A percentile compares a stretch with the other conserved stretches of the same genome.
Conservation (phyloP, 2,113 vertebrate species). For the Engystomops pustulosus region DNA sequence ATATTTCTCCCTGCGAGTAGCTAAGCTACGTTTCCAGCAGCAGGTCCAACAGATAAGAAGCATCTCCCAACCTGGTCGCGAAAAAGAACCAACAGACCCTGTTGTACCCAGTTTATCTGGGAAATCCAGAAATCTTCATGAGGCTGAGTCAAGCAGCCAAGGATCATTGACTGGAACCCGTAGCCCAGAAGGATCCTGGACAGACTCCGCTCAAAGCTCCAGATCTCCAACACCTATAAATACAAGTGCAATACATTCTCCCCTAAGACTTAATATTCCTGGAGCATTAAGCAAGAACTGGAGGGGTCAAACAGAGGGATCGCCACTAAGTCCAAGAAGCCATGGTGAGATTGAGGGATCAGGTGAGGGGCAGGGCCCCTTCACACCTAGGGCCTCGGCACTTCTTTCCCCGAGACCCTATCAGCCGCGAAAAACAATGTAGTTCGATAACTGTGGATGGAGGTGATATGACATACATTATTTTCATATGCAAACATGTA, state of each 20-base stretch:
- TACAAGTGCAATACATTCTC: conserved; percentile 47
- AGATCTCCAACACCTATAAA: conserved; percentile 68
- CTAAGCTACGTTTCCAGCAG: conserved; percentile 63
- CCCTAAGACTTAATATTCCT: not conserved
- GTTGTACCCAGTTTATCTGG: conserved; percentile 18
- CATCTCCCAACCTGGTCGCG: conserved; percentile 1
- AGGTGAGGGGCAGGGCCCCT: not conserved
- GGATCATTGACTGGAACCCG: not conserved
- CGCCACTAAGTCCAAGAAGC: not conserved
- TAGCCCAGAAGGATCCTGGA: not conserved
- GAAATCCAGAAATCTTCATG: not conserved
- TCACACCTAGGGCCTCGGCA: conserved; percentile 29
- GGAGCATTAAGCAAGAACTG: not conserved
- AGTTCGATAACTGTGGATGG: conserved; percentile 33
- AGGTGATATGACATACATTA: not conserved
- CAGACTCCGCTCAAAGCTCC: conserved; percentile 3
- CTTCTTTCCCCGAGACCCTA: conserved; percentile 61
- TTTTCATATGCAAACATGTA: not conserved
- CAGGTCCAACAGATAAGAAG: conserved; percentile 60
- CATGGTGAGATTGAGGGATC: conserved; percentile 33
- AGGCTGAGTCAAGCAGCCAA: conserved; percentile 49
- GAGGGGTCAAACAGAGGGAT: not conserved
- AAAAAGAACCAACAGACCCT: conserved; percentile 20
- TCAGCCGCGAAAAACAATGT: conserved; percentile 11
- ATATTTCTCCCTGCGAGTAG: conserved; percentile 57